Percentiles rank a stretch among this genome's conserved stretches.
phyloP scores from a whole-genome alignment of 2,888 invertebrate genomes.

The Phaonia tiefii region DNA sequence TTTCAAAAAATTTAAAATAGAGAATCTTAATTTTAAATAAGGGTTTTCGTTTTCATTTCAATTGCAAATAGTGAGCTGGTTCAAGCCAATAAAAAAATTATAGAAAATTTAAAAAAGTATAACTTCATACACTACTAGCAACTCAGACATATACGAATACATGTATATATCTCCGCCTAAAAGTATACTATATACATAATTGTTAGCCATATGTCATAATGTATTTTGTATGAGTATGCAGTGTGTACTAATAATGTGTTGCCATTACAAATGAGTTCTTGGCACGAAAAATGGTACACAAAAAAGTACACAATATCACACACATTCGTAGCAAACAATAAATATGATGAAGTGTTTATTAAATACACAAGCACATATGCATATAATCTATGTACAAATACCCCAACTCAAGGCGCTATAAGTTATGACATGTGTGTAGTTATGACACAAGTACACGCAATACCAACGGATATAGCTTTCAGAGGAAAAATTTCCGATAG shows the following conservation, averaged over 20 bases:
- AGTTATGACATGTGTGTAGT: neutral
- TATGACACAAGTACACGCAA: constrained; percentile 2
- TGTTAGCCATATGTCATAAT: neutral
- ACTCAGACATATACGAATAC: too few relatives aligned
- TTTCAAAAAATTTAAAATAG: too few relatives aligned
- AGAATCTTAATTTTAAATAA: too few relatives aligned
- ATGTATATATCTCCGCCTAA: too few relatives aligned
- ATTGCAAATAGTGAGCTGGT: too few relatives aligned
- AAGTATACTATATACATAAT: neutral
- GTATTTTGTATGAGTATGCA: neutral
- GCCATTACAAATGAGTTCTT: constrained; percentile 10
- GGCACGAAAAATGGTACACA: neutral
- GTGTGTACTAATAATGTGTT: neutral
- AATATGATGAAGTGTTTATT: constrained; percentile 9
- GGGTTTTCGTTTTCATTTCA: too few relatives aligned
- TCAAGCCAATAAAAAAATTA: too few relatives aligned
- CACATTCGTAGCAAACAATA: neutral
- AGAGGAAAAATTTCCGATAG: too few relatives aligned
- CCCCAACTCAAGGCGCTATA: neutral
- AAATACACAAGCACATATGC: neutral
- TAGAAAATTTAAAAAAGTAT: too few relatives aligned
- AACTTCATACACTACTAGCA: too few relatives aligned
- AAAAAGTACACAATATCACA: neutral
- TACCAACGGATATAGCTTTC: too few relatives aligned
- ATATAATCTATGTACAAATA: neutral